A percentile compares a stretch with the other conserved stretches of the same genome.
phyloP scores from a whole-genome alignment of 2,797 vertebrate species.

The Tinamus major region DNA sequence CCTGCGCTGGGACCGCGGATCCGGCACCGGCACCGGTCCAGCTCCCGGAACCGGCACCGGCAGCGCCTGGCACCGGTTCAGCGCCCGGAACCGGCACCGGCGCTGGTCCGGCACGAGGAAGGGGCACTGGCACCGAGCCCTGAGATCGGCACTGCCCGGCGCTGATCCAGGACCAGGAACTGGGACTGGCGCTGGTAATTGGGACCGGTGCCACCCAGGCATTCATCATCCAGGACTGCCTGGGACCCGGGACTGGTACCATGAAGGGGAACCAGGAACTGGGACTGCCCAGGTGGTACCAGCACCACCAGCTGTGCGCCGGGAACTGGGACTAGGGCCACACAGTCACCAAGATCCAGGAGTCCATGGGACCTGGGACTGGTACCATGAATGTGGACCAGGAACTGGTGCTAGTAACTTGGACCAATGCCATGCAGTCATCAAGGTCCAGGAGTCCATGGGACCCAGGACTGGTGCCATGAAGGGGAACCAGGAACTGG shows the following conservation, averaged over 20 bases:
- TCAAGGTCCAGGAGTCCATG: not conserved
- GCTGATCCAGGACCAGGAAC: too few relatives aligned
- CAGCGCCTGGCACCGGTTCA: too few relatives aligned
- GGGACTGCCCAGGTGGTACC: too few relatives aligned
- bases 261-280: not conserved
- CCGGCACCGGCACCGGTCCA: too few relatives aligned
- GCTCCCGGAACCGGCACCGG: too few relatives aligned
- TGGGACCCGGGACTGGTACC: rapidly evolving
- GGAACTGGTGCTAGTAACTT: too few relatives aligned
- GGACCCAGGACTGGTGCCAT: rapidly evolving
- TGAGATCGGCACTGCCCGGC: too few relatives aligned
- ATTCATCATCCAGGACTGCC: not conserved
- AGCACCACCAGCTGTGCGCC: too few relatives aligned
- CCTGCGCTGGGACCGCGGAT: constrained; percentile 34
- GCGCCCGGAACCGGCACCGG: too few relatives aligned
- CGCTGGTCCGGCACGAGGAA: too few relatives aligned
- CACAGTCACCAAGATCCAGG: not conserved
- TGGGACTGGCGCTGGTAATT: not conserved
- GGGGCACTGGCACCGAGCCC: too few relatives aligned
- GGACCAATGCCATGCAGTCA: too few relatives aligned
- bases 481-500: not conserved
- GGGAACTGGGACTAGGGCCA: not conserved
- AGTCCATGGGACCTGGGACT: rapidly evolving
- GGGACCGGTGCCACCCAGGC: not conserved
- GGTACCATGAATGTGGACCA: not conserved